Evolutionary conservation across 2,888 invertebrate species (phyloP).

Genomic region (Cylloceria caligata): DNA sequence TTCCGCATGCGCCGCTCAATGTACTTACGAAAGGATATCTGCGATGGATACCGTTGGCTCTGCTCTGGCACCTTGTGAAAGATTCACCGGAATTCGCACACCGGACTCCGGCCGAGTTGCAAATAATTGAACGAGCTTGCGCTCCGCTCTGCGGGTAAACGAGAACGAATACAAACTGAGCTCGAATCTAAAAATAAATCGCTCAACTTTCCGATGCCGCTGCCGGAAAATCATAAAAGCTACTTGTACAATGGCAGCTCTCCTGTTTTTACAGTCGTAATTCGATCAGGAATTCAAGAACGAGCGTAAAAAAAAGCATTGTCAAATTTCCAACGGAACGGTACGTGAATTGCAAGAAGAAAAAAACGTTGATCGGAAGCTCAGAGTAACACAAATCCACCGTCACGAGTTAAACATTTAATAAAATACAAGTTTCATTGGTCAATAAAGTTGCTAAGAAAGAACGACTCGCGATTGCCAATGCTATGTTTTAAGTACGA

Average conservation of each 20-base stretch:
- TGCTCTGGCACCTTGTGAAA: slow-evolving; percentile 46
- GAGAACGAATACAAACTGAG: slow-evolving; percentile 18
- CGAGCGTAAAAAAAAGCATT: not conserved
- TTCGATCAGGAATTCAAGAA: not conserved
- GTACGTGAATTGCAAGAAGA: not conserved
- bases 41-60: slow-evolving; percentile 55
- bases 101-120: slow-evolving; percentile 49
- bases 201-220: slow-evolving; percentile 38
- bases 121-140: slow-evolving; percentile 60
- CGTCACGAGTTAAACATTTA: too few relatives aligned
- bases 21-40: slow-evolving; percentile 58
- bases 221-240: slow-evolving; percentile 60
- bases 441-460: too few relatives aligned
- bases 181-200: too few relatives aligned
- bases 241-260: not conserved
- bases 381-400: too few relatives aligned
- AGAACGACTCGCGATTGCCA: too few relatives aligned
- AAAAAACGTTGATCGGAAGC: not conserved
- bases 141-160: not conserved
- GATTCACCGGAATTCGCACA: slow-evolving; percentile 57
- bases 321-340: slow-evolving; percentile 20
- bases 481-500: too few relatives aligned
- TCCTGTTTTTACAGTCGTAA: slow-evolving; percentile 4
- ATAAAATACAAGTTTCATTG: too few relatives aligned
- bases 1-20: slow-evolving; percentile 51